These are phyloP conservation scores for human DNA, from an alignment of 2,113 vertebrate species.

Conservation along the genomic window GRCh38 chr20:11564501-11565000, in stretches of 20 bases:
- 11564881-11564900: background rate
- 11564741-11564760: background rate
- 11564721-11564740: background rate
- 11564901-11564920: background rate
- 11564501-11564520: background rate
- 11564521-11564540: fast-evolving
- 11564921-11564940: background rate
- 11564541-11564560: background rate
- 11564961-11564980: background rate
- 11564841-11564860: background rate
- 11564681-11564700: background rate
- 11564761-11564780: background rate
- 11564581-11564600: background rate
- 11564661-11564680: background rate
- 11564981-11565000: background rate
- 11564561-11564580: background rate
- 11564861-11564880: background rate
- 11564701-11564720: background rate
- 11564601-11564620: background rate
- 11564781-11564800: background rate
- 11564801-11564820: background rate
- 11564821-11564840: background rate
- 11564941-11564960: background rate
- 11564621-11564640: background rate
- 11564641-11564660: background rate